Base-by-base conservation (phyloP, 2,888 invertebrate genomes). In the Carabus problematicus region DNA sequence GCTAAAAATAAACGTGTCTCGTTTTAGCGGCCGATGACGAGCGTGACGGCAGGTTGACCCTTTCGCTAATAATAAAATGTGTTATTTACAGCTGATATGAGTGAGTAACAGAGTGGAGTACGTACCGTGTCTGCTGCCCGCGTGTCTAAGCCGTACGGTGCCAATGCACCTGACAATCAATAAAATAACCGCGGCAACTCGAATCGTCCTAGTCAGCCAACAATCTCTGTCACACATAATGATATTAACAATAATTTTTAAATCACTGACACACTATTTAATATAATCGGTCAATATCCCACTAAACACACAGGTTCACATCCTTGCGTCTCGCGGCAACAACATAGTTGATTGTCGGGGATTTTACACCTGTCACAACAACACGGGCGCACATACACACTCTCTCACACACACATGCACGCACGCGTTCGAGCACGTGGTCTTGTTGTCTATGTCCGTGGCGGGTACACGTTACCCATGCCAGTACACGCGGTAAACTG, bases 131-230 rank as follows among this genome's bases (percentile, higher is more conserved):
- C 64, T 18, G 12, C 60, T 45, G 16, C 62, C 62, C 14, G 45
- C 40, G 49, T 64, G 64, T 64, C 64, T 64, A 42, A 64, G 55
- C 41, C 56, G 55, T 14, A 64, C 64, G 9, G 64, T 52, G 64
- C 56, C 64, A 64, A 64, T 64, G 56, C 64, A 64, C 64, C 56
- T 64, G 11, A 64, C 18, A 55, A 64, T 64, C 64, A 64, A 64
- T 64, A 64, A 19, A 56, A 64, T 19, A 16, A 64, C 43, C 54
- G 45, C 64, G 56, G 54, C 54, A 43, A 29, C 56, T 18, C 55
- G 55, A 45, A 62, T 45, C 56, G 56, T 56, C 12, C 63, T 18
- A 16, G 18, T 8, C 19, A 54, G 40, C 42, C 55, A 29, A 29
- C 64, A 56, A 64, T n/a, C 56, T 49, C 56, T 52, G 56, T 43